Percentiles rank a stretch among this genome's conserved stretches.
Evolutionary conservation across 2,797 vertebrate species (phyloP).

Genomic region (Takifugu rubripes): DNA sequence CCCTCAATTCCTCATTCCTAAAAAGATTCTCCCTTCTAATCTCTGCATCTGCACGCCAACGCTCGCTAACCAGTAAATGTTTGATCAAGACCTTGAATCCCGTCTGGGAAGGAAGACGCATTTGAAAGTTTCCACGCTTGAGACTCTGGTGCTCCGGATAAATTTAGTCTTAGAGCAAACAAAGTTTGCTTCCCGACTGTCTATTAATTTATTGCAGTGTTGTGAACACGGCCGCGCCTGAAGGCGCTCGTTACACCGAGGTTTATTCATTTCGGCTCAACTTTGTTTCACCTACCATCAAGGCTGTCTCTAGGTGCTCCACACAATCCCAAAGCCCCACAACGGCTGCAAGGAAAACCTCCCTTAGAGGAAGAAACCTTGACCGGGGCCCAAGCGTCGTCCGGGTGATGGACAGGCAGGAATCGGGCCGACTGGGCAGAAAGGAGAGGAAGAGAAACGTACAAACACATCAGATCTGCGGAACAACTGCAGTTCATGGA

Average conservation of each 20-base stretch:
- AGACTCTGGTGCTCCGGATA: slow-evolving; percentile 32
- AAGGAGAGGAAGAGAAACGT: too few species aligned
- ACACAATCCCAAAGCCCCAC: too few species aligned
- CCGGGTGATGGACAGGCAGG: too few species aligned
- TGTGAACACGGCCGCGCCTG: slow-evolving; percentile 31
- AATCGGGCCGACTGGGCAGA: too few species aligned
- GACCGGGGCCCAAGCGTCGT: too few species aligned
- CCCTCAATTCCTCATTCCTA: slow-evolving; percentile 17
- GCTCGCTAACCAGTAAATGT: slow-evolving; percentile 17
- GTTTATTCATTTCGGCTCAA: too few species aligned
- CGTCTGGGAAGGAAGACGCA: slow-evolving; percentile 33
- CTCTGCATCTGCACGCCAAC: slow-evolving; percentile 30
- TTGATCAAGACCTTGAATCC: slow-evolving; percentile 39
- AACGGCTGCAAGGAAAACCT: too few species aligned
- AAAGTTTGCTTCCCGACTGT: slow-evolving; percentile 17
- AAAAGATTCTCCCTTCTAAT: slow-evolving; percentile 18
- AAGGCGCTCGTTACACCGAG: slow-evolving; percentile 18
- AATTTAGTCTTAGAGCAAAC: slow-evolving; percentile 28
- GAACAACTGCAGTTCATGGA: too few species aligned
- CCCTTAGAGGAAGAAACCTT: too few species aligned
- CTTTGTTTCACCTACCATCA: too few species aligned
- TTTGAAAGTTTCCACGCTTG: slow-evolving; percentile 42
- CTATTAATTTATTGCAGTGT: slow-evolving; percentile 51
- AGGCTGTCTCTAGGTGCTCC: too few species aligned
- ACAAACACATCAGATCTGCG: too few species aligned